Base-by-base conservation (phyloP, 2,888 invertebrate genomes). In the Hemicrepidius hirtus region DNA sequence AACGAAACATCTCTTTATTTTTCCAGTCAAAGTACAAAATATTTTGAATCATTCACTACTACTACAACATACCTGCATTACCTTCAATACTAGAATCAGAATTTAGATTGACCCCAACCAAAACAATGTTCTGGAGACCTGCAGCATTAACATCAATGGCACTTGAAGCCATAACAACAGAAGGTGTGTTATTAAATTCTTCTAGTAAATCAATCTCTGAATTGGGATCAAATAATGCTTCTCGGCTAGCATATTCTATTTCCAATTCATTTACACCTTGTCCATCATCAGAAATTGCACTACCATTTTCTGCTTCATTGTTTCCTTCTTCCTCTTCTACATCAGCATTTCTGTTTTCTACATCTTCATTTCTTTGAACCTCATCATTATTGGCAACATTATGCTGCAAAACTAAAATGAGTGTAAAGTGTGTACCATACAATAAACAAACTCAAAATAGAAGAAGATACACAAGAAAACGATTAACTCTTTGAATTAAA, bases 221-320 rank as follows among this genome's bases (percentile, higher is more conserved):
- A 76, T 85, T 83, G 0, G 84, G 82, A 77, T 87, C 86, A 68
- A 81, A 84, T 0, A 86, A 78, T 0, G 83, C 86, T 75, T 87
- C 86, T 35, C 82, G 76, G 69, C 85, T 86, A 2, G 85, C 83
- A 46, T 76, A 76, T 16, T 81, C 81, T 7, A 84, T 67, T 66
- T 78, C 79, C 16, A 75, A 71, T 35, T 66, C 66, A 20, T 13
- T 21, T 9, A 4, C 35, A 18, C 13, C 64, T 68, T 46, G 32
- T 53, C 24, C 66, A 69, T n/a, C 60, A 20, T 18, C 37, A 35
- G 35, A 20, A 13, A 7, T 12, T 44, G 13, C 74, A 24, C 41
- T 13, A 50, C 1, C 37, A 28, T 20, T 50, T n/a, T 32, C n/a
- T 60, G n/a, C 16, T 28, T 53, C 62, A 49, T 35, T 16, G 7